A percentile compares a stretch with the other conserved stretches of the same genome.
Conservation (phyloP, 2,888 invertebrate genomes). For the Diaphora mendica region DNA sequence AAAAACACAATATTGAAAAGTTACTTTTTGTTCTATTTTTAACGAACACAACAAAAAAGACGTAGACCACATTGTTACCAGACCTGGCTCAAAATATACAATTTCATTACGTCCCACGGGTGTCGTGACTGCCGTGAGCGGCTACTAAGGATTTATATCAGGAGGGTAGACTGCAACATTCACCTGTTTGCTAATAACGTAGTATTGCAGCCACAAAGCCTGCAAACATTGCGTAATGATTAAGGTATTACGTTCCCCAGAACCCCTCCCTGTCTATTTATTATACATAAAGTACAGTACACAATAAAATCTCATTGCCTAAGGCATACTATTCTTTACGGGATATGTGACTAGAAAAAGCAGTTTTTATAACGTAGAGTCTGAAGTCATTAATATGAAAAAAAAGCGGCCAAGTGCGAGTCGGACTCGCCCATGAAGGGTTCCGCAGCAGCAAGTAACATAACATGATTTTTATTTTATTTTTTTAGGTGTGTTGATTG, state of each 20-base stretch:
- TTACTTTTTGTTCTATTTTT: neutral
- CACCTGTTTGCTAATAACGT: constrained; percentile 26
- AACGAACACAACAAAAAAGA: constrained; percentile 1
- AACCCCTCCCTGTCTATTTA: constrained; percentile 14
- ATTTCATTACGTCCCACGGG: constrained; percentile 24
- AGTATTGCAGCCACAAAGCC: constrained; percentile 21
- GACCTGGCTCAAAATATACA: constrained; percentile 13
- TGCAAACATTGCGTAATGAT: constrained; percentile 25
- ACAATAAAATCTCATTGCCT: neutral
- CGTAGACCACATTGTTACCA: neutral
- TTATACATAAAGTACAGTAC: neutral
- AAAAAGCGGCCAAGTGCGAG: no score
- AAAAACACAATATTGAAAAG: neutral
- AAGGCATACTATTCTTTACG: neutral
- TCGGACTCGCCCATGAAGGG: no score
- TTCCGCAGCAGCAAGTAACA: no score
- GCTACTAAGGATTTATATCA: constrained; percentile 23
- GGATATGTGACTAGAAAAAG: neutral
- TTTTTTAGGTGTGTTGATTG: no score
- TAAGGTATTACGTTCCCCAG: constrained; percentile 15
- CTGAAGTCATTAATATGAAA: no score
- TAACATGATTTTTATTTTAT: no score
- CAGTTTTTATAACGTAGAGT: neutral
- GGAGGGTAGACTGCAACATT: constrained; percentile 21
- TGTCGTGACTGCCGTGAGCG: constrained; percentile 18